Percentiles rank a stretch among this genome's conserved stretches.
These are phyloP conservation scores for Physeter macrocephalus DNA, from an alignment of 2,113 vertebrate species.

Conservation along the genomic window DNA sequence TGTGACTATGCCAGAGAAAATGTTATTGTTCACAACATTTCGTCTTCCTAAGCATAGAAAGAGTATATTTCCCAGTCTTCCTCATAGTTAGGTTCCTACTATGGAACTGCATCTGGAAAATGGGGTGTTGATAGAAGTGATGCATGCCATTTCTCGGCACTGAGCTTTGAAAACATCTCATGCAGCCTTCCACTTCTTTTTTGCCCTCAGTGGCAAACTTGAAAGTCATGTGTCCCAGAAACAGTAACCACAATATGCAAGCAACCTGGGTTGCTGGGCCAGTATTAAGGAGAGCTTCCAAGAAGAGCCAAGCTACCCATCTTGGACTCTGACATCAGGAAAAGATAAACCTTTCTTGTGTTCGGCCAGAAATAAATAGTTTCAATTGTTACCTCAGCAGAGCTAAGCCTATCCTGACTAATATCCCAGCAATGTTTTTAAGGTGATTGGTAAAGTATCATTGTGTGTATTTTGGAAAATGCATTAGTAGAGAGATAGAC, in stretches of 20 bases:
- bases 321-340: not conserved
- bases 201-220: not conserved
- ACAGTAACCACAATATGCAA: not conserved
- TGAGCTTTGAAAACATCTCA: not conserved
- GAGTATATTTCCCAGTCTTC: not conserved
- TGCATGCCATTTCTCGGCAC: not conserved
- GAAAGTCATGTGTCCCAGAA: not conserved
- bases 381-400: not conserved
- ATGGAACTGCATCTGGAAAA: not conserved
- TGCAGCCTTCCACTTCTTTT: not conserved
- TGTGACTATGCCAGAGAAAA: not conserved
- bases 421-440: not conserved
- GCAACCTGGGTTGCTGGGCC: not conserved
- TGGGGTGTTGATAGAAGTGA: not conserved
- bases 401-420: not conserved
- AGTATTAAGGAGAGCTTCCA: not conserved
- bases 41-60: not conserved
- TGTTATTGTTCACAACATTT: not conserved
- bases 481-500: not conserved
- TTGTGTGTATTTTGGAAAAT: not conserved
- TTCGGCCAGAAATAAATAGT: not conserved
- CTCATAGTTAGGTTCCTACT: not conserved
- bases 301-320: not conserved
- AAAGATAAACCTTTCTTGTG: not conserved
- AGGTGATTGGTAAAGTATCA: not conserved